Percentiles rank a stretch among this genome's conserved stretches.
Conservation (phyloP, 2,797 vertebrate species). For the Acanthurus lineatus region DNA sequence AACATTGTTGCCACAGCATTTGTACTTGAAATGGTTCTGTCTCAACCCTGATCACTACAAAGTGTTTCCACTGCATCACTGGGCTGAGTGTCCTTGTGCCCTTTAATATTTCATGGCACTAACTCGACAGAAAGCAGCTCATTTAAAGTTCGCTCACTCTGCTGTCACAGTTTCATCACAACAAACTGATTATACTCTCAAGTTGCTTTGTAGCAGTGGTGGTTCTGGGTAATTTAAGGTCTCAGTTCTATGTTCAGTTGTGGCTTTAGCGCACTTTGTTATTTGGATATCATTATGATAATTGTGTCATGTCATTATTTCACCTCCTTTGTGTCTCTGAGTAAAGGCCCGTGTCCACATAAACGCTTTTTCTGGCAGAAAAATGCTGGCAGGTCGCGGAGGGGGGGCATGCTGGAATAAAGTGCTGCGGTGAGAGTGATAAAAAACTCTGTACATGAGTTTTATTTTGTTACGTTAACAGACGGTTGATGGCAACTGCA, state of each 20-base stretch:
- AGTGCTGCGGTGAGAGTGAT: no score
- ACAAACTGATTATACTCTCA: slow-evolving; percentile 10
- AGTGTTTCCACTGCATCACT: not conserved
- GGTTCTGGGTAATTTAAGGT: slow-evolving; percentile 33
- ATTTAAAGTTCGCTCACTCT: not conserved
- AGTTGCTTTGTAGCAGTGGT: slow-evolving; percentile 4
- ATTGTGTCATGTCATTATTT: slow-evolving; percentile 29
- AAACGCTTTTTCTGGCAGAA: no score
- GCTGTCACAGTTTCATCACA: slow-evolving; percentile 25
- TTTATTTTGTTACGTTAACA: no score
- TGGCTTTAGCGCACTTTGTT: slow-evolving; percentile 40
- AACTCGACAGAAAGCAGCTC: slow-evolving; percentile 10
- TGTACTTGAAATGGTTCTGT: no score
- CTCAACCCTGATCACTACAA: no score
- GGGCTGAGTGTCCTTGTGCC: not conserved
- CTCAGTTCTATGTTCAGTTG: slow-evolving; percentile 7
- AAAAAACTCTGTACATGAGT: no score
- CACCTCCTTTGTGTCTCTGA: slow-evolving; percentile 16
- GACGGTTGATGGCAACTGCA: no score
- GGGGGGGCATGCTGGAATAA: no score
- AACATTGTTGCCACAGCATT: no score
- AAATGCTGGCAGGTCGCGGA: no score
- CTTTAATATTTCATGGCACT: slow-evolving; percentile 2
- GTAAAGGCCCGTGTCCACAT: no score
- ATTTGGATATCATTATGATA: slow-evolving; percentile 28